Base-by-base conservation (phyloP, 2,797 vertebrate species). In the Caiman crocodilus region DNA sequence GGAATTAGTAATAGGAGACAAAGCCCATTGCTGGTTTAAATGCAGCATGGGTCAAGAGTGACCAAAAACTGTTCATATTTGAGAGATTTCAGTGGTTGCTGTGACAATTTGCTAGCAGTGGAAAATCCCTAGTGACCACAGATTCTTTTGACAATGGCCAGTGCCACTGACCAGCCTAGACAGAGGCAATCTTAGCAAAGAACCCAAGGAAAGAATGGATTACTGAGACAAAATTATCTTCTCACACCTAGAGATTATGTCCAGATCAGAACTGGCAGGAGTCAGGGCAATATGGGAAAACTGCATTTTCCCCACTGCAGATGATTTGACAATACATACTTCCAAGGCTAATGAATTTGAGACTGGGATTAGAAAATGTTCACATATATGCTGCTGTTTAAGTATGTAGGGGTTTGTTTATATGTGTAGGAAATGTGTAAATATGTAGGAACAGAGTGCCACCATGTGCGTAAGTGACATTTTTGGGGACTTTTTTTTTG, bases 21-120 rank as follows among this genome's bases (percentile, higher is more conserved):
- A 30, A 69, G 30, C 17, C 30, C 6, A 20, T 35, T 69, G 32
- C 18, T 20, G 26, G 21, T 74, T 76, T 30, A 85, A 64, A 57
- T 7, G 14, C 0, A 0, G 14, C 77, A 55, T 0, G 0, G 58
- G 28, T 65, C 50, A 73, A 18, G 3, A 79, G 10, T 6, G 63
- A 84, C 3, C 63, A 50, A 50, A 50, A 50, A 50, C 42, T 50
- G 42, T 50, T 50, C 42, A 3, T 50, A 56, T 12, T 35, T 42
- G 13, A 42, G 7, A 21, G 67, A 13, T 42, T 42, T 35, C 20
- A 71, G 32, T 32, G 32, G 5, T 5, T 42, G 67, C 4, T 71
- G 32, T 71, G 67, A 71, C 35, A 32, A 71, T 6, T 71, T 35
- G 42, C 67, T 71, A 50, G 42, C 42, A 50, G 42, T 50, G 42